Evolutionary conservation across 2,797 vertebrate species (phyloP).

Genomic region (Alcedo atthis): DNA sequence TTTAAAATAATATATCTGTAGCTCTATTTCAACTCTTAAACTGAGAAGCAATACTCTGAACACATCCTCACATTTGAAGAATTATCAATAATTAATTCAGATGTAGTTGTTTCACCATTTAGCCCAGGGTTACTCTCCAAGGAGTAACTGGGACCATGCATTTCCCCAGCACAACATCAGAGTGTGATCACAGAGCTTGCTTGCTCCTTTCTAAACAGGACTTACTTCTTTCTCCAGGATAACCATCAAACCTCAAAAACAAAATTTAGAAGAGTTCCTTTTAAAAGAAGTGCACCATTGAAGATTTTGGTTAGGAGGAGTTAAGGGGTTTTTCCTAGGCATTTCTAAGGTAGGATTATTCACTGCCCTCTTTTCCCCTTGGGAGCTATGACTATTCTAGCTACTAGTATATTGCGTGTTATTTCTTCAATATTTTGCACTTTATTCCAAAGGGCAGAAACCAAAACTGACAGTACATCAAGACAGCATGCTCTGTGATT

Average conservation of each 20-base stretch:
- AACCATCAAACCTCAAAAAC: constrained; percentile 3
- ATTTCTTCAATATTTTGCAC: constrained; percentile 67
- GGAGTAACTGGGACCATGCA: not conserved
- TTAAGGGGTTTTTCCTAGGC: constrained; percentile 5
- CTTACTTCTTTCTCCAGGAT: not conserved
- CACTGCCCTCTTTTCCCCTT: constrained; percentile 12
- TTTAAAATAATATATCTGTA: not conserved
- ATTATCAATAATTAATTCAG: constrained; percentile 21
- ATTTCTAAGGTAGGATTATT: constrained; percentile 39
- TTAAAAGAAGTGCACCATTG: constrained; percentile 33
- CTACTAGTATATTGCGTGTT: constrained; percentile 46
- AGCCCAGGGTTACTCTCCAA: constrained; percentile 1
- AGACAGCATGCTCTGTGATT: constrained; percentile 26
- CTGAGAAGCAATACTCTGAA: not conserved
- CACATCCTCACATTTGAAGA: not conserved
- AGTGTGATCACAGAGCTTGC: not conserved
- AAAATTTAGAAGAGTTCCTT: not conserved
- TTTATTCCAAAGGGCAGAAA: constrained; percentile 65
- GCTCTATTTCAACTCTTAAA: not conserved
- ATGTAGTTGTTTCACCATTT: constrained; percentile 17
- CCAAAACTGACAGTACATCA: constrained; percentile 57
- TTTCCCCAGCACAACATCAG: not conserved
- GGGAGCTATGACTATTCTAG: constrained; percentile 23
- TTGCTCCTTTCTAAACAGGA: not conserved
- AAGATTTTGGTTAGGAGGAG: constrained; percentile 26